phyloP scores from a whole-genome alignment of 2,113 vertebrate species.

The Morone chrysops region DNA sequence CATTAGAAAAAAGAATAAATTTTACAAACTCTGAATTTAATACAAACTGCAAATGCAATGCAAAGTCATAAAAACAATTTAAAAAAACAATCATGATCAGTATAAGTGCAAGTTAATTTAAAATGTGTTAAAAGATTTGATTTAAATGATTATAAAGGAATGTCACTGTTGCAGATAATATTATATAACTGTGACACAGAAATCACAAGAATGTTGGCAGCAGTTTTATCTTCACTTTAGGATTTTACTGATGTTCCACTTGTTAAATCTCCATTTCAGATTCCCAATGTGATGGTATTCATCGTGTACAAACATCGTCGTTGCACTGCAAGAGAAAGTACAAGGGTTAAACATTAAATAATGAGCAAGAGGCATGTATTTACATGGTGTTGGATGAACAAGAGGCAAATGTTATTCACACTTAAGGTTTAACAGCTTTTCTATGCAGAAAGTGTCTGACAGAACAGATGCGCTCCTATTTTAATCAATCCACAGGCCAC shows the following conservation, averaged over 20 bases:
- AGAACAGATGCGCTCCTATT: not conserved
- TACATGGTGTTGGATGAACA: not conserved
- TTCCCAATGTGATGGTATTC: slow-evolving; percentile 28
- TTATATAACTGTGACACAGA: slow-evolving; percentile 2
- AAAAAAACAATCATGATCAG: not conserved
- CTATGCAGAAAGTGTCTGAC: not conserved
- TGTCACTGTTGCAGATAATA: not conserved
- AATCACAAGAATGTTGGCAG: slow-evolving; percentile 2
- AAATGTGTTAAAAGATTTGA: not conserved
- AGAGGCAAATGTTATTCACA: not conserved
- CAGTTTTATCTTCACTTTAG: slow-evolving; percentile 3
- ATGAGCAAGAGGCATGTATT: not conserved
- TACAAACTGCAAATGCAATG: not conserved
- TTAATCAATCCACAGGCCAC: not conserved
- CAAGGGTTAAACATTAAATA: slow-evolving; percentile 10
- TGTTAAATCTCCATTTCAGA: slow-evolving; percentile 12
- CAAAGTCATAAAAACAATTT: not conserved
- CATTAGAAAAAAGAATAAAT: not conserved
- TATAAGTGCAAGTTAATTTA: not conserved
- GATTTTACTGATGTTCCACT: not conserved
- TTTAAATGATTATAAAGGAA: not conserved
- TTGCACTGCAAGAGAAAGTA: slow-evolving; percentile 78
- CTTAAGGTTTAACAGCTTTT: not conserved
- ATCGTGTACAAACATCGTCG: slow-evolving; percentile 78
- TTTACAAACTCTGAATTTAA: not conserved